A percentile compares a stretch with the other conserved stretches of the same genome.
These are phyloP conservation scores for Larimichthys polyactis DNA, from an alignment of 2,113 vertebrate genomes.

Conservation along the genomic window DNA sequence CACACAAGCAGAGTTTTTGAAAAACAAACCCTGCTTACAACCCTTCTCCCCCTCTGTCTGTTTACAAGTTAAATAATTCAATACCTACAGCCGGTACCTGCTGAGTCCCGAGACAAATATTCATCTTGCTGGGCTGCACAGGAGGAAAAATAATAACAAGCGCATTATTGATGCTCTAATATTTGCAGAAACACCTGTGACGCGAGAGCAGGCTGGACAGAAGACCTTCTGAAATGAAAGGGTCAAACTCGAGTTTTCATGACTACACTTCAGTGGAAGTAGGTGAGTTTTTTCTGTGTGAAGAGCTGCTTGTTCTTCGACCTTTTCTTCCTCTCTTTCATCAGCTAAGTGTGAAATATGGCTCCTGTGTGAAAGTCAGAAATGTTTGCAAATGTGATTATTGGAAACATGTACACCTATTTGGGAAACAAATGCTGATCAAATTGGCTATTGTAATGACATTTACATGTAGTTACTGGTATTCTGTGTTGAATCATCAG, in stretches of 20 bases:
- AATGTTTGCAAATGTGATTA: no score
- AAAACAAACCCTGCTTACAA: neutral
- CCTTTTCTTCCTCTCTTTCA: neutral
- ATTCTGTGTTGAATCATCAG: no score
- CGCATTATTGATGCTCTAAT: neutral
- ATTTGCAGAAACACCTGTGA: conserved; percentile 24
- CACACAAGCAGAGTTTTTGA: no score
- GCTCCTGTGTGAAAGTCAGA: no score
- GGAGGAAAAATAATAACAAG: neutral
- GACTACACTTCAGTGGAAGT: neutral
- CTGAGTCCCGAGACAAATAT: conserved; percentile 26
- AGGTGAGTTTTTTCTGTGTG: neutral
- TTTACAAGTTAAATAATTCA: conserved; percentile 47
- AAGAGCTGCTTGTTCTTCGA: neutral
- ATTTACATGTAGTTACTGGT: no score
- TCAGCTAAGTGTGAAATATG: neutral
- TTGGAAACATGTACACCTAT: neutral
- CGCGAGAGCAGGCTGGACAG: neutral
- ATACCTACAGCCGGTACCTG: neutral
- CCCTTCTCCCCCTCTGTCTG: neutral
- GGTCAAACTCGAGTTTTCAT: neutral
- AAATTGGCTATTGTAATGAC: no score
- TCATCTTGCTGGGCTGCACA: conserved; percentile 11
- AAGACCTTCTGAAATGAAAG: neutral
- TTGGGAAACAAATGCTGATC: neutral